phyloP scores from a whole-genome alignment of 2,113 vertebrate species.

The Columba janthina region DNA sequence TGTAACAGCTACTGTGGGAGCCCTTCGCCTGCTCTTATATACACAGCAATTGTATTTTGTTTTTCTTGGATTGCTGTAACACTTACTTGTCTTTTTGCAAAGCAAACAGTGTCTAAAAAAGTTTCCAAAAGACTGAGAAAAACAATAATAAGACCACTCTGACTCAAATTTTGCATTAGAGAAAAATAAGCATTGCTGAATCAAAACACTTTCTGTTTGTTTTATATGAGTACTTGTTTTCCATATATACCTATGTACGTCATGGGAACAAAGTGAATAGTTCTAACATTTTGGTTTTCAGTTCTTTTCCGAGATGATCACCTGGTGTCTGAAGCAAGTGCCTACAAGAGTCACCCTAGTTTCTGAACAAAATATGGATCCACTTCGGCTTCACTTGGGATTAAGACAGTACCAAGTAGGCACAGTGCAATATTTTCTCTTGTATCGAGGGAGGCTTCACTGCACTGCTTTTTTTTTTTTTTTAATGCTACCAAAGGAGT shows the following conservation, averaged over 20 bases:
- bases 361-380: not conserved
- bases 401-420: not conserved
- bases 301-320: not conserved
- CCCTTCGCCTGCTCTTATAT: not conserved
- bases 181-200: constrained; percentile 5
- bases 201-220: not conserved
- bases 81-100: constrained; percentile 33
- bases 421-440: not conserved
- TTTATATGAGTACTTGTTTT: not conserved
- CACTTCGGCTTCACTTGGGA: not conserved
- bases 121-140: constrained; percentile 15
- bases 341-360: not conserved
- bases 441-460: not conserved
- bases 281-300: not conserved
- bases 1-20: constrained; percentile 66
- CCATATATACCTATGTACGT: accelerated
- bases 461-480: not conserved
- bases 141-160: not conserved
- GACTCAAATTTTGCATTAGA: not conserved
- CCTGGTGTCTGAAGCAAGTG: not conserved
- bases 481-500: not conserved
- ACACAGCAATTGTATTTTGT: not conserved
- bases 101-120: not conserved
- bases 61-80: constrained; percentile 52
- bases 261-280: not conserved